Percentiles rank a stretch among this genome's conserved stretches.
Evolutionary conservation across 2,113 vertebrate species (phyloP).

Genomic region (Hyperoodon ampullatus): DNA sequence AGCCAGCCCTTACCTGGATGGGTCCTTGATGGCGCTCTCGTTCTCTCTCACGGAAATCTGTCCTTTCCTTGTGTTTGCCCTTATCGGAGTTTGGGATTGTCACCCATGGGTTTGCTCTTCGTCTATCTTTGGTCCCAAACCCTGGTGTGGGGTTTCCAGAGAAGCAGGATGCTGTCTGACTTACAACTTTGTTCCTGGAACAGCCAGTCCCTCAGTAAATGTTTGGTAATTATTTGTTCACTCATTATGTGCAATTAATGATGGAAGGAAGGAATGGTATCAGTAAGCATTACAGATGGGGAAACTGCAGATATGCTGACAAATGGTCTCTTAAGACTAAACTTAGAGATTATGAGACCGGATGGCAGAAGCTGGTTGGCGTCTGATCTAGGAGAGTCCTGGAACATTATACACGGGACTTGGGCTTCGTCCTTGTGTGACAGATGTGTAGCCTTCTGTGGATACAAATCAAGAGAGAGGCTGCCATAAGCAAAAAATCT

Average conservation of each 20-base stretch:
- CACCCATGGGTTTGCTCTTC: too few relatives aligned
- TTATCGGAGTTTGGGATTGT: fast-evolving
- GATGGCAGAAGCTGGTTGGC: too few relatives aligned
- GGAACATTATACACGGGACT: fast-evolving
- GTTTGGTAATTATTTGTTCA: neutral
- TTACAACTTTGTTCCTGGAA: neutral
- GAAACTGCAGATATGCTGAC: fast-evolving
- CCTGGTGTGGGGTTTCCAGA: fast-evolving
- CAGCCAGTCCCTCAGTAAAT: too few relatives aligned
- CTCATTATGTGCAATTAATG: too few relatives aligned
- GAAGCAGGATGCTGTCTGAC: too few relatives aligned
- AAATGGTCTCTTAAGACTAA: neutral
- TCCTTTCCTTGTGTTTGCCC: fast-evolving
- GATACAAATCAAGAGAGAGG: neutral
- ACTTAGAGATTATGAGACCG: neutral
- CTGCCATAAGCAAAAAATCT: too few relatives aligned
- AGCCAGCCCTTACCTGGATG: neutral
- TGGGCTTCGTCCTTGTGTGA: fast-evolving
- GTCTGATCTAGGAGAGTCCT: too few relatives aligned
- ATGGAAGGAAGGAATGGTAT: too few relatives aligned
- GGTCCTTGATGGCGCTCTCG: fast-evolving
- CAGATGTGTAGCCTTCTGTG: fast-evolving
- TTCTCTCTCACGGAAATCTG: neutral
- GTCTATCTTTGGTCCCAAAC: neutral
- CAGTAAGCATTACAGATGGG: too few relatives aligned